phyloP scores from a whole-genome alignment of 2,797 vertebrate species.

The Enteromius mattozi region DNA sequence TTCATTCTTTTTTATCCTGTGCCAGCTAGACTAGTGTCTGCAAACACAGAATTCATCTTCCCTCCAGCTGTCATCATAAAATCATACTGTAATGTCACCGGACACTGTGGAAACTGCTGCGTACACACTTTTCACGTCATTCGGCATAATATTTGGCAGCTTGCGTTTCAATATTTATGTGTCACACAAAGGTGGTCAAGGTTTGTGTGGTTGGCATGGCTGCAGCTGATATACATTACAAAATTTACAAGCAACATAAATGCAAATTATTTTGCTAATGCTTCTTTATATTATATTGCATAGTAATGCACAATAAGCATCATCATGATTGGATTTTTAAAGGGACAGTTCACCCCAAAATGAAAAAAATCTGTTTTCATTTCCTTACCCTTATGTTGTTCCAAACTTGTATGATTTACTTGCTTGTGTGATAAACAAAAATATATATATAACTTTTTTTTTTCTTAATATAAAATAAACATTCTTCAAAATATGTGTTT shows the following conservation, averaged over 20 bases:
- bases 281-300: neutral
- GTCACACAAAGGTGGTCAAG: constrained; percentile 35
- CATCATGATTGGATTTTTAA: neutral
- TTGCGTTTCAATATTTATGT: constrained; percentile 58
- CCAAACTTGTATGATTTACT: neutral
- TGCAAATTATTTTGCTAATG: neutral
- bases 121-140: constrained; percentile 49
- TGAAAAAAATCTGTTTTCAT: neutral
- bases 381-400: neutral
- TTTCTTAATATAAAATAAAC: neutral
- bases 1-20: neutral
- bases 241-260: neutral
- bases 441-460: neutral
- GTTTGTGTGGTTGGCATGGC: constrained; percentile 34
- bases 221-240: neutral
- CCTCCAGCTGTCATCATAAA: constrained; percentile 60
- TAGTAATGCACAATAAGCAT: neutral
- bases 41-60: constrained; percentile 51
- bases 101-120: constrained; percentile 55
- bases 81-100: constrained; percentile 57
- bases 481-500: neutral
- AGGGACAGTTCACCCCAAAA: neutral
- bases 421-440: neutral
- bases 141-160: constrained; percentile 45
- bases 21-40: constrained; percentile 48